A percentile compares a stretch with the other conserved stretches of the same genome.
These are phyloP conservation scores for Corythornis madagascariensis DNA, from an alignment of 2,113 vertebrate genomes.

Conservation along the genomic window DNA sequence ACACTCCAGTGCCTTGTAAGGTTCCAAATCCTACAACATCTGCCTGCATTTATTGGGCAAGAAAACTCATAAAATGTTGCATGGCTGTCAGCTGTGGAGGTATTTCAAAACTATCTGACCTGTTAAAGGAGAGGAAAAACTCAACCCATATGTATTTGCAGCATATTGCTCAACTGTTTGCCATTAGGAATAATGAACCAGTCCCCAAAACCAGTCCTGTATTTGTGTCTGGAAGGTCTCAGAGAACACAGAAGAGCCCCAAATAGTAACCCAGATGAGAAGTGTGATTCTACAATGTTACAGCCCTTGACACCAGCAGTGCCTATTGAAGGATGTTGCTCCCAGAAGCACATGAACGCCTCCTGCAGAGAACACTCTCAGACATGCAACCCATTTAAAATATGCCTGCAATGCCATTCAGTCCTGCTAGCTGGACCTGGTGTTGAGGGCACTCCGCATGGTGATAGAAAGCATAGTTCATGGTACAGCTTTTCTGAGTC, in stretches of 20 bases:
- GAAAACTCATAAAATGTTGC: conserved; percentile 60
- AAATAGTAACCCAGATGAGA: neutral
- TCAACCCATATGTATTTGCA: conserved; percentile 34
- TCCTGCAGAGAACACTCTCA: neutral
- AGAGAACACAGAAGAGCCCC: conserved; percentile 10
- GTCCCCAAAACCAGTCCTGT: conserved; percentile 20
- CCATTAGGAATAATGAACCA: conserved; percentile 41
- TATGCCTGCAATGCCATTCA: neutral
- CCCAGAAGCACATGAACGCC: neutral
- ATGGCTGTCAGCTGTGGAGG: conserved; percentile 49
- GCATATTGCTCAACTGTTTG: conserved; percentile 48
- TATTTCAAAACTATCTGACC: conserved; percentile 21
- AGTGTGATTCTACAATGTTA: neutral
- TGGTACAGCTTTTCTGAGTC: neutral
- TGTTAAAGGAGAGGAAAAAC: conserved; percentile 19
- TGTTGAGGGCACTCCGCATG: neutral
- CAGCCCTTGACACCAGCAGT: neutral
- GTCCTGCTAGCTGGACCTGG: neutral
- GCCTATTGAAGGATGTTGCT: conserved; percentile 2
- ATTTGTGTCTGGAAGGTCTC: conserved; percentile 42
- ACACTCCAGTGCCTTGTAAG: conserved; percentile 54
- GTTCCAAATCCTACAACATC: conserved; percentile 66
- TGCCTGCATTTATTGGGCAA: conserved; percentile 49
- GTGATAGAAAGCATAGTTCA: conserved; percentile 6
- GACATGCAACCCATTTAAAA: neutral